Base-by-base conservation (phyloP, 2,888 invertebrate genomes). In the Epinotia bilunana region DNA sequence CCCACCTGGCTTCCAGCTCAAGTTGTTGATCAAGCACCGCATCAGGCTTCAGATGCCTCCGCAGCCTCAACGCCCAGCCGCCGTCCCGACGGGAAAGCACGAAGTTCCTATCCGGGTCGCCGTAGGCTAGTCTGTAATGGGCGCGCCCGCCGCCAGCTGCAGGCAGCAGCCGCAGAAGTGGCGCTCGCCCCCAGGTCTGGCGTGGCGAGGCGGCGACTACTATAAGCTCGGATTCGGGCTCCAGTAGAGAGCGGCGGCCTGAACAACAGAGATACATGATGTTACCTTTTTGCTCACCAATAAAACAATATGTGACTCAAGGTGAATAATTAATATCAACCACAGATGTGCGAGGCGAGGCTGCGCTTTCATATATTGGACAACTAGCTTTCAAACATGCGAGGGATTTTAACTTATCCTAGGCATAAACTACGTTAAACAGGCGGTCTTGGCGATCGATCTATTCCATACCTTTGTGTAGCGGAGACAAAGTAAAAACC, bases 111-210 rank as follows among this genome's bases (percentile, higher is more conserved):
- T 79, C 73, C 5, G 78, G 80, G 83, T 93, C 90, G 0, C 92
- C 92, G 83, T 91, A 92, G 0, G 90, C 90, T 73, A 93, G 76
- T 53, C 91, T 83, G 84, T 93, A 93, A 86, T 93, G 93, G 2
- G 93, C 78, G 2, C 84, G 82, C n/a, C 87, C 90, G 39, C 84
- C 85, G 64, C 85, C 91, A 77, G 80, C 88, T 0, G 93, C 91
- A 5, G 93, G 91, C 68, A 92, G 77, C 63, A 93, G 84, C 0
- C 92, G 88, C 78, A 93, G 83, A 53, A 94, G 80, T 0, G 93
- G 89, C 65, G 87, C 88, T n/a, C 93, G 86, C 23, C 85, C 90
- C 92, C 93, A 91, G 18, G 92, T 92, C 82, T 92, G 91, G 12
- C 72, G 70, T 1, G 93, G 87, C 0, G 82, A 82, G 13, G 90